Evolutionary conservation across 1,140 invertebrate genomes (phyloP).

Genomic region (Pectinophora gossypiella): DNA sequence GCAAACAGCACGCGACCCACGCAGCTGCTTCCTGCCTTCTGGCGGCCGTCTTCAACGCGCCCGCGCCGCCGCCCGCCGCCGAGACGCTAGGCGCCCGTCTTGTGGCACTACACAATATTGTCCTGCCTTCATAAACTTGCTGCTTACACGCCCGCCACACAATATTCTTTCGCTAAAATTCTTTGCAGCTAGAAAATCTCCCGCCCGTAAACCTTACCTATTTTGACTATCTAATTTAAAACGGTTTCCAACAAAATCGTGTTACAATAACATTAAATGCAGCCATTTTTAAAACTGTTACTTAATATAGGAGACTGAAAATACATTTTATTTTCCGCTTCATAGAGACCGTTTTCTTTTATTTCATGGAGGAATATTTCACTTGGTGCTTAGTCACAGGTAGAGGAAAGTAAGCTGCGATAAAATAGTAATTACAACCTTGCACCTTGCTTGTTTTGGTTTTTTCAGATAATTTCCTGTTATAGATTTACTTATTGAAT

Average conservation of each 20-base stretch:
- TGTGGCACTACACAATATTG: background rate
- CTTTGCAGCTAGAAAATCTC: no score
- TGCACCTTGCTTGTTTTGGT: constrained; percentile 15
- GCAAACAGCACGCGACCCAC: constrained; percentile 70
- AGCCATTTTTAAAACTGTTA: background rate
- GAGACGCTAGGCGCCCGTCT: no score
- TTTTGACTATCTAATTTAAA: background rate
- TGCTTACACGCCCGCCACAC: background rate
- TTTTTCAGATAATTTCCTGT: background rate
- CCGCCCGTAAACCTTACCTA: no score
- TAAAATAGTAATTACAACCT: constrained; percentile 28
- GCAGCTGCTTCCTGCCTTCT: constrained; percentile 62
- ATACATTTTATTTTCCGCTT: constrained; percentile 14
- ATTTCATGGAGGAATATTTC: constrained; percentile 18
- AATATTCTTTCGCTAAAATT: no score
- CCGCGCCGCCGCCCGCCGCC: constrained; percentile 8
- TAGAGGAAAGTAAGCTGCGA: constrained; percentile 18
- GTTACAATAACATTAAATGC: background rate
- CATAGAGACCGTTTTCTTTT: constrained; percentile 17
- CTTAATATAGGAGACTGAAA: background rate
- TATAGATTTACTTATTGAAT: no score
- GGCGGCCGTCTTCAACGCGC: constrained; percentile 36
- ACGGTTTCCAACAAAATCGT: background rate
- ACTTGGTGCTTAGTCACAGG: constrained; percentile 19
- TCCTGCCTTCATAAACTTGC: background rate